Evolutionary conservation across 2,888 invertebrate genomes (phyloP), one percentile per base, ranked within the genome.

Genomic region (Drosophila birchii): DNA sequence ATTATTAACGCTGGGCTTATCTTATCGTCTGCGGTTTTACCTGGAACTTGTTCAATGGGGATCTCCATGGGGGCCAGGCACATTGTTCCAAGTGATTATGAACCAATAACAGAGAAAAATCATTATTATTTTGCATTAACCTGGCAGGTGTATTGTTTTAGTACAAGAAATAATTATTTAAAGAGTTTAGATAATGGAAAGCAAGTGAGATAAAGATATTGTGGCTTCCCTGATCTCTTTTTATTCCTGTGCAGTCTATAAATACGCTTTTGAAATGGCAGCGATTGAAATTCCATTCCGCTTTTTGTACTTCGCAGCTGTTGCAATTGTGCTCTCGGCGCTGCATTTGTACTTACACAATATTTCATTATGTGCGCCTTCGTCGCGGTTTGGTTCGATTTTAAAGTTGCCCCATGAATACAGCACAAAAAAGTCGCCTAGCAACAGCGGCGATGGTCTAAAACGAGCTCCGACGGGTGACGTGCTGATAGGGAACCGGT

Each of bases 401-500:
- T 61, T 62, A 8, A 47, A 45, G 69, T 68, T 68, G 67, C 67
- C 69, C 69, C 67, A 68, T 23, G 69, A 47, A 7, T 29, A 20
- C 32, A 36, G 12, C 23, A 34, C 20, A 3, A 51, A 51, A 47
- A 47, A 62, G 23, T 23, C 69, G 56, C 67, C 32, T 68, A 57
- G 67, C 67, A 72, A 72, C 47, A 72, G 47, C 47, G 47, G 29
- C n/a, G 56, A 32, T 64, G 59, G 54, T 18, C 59, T 29, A 20
- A 59, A 59, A 54, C 55, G 41, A 47, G 67, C 60, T 55, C 39
- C 55, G 55, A 18, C 73, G 58, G 43, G 38, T 51, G 67, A 67
- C 36, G 43, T 47, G 61, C 69, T 70, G 60, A 66, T 73, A 68
- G 38, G 53, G 49, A 84, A 88, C 84, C 79, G 79, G 84, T 88